These are phyloP conservation scores for Picus viridis DNA, from an alignment of 2,797 vertebrate genomes.

Conservation along the genomic window DNA sequence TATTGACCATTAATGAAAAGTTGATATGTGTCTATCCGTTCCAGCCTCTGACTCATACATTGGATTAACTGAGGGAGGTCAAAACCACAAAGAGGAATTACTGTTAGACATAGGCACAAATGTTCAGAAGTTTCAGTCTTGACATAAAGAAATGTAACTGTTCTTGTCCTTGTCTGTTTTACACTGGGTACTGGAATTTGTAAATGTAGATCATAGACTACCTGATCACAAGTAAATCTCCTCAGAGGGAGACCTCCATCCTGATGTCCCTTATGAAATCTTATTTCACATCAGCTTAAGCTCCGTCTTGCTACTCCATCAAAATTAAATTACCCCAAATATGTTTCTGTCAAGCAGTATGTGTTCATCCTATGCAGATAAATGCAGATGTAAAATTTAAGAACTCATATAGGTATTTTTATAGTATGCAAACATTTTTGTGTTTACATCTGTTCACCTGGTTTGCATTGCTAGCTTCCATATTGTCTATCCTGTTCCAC, in stretches of 20 bases:
- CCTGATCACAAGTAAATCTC: not conserved
- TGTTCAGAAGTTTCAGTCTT: not conserved
- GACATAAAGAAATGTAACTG: not conserved
- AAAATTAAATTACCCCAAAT: not conserved
- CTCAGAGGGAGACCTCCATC: not conserved
- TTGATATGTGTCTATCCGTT: not conserved
- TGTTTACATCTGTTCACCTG: not conserved
- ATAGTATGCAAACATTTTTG: not conserved
- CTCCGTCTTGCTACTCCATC: not conserved
- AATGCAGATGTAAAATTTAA: not conserved
- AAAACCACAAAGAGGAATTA: not conserved
- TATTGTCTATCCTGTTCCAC: not conserved
- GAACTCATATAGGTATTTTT: not conserved
- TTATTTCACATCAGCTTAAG: not conserved
- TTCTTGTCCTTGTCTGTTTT: not conserved
- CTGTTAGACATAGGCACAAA: not conserved
- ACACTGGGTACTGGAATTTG: not conserved
- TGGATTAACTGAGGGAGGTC: not conserved
- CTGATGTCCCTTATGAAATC: not conserved
- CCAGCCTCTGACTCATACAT: not conserved
- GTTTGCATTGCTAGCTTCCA: not conserved
- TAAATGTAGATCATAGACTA: not conserved
- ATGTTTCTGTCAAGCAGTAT: rapidly evolving
- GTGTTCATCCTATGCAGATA: not conserved
- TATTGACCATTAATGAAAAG: not conserved